Evolutionary conservation across 2,797 vertebrate species (phyloP).

Genomic region (Monodelphis domestica): DNA sequence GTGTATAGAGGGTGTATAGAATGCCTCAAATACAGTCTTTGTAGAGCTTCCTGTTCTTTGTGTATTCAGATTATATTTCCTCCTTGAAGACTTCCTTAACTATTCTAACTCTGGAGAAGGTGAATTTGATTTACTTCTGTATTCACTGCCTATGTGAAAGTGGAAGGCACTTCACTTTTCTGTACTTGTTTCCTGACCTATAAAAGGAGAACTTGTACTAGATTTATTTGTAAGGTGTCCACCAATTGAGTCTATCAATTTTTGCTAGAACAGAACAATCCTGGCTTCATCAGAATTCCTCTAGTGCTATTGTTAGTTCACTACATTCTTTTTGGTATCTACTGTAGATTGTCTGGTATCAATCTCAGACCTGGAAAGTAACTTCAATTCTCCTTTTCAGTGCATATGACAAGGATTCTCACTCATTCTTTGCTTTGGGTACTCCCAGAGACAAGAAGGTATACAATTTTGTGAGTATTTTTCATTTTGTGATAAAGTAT

Average conservation of each 20-base stretch:
- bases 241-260: not conserved
- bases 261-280: no score
- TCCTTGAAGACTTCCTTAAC: not conserved
- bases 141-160: not conserved
- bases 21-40: not conserved
- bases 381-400: not conserved
- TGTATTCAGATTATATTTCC: not conserved
- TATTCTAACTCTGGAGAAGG: not conserved
- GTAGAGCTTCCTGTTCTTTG: not conserved
- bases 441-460: not conserved
- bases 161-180: not conserved
- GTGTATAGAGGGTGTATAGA: not conserved
- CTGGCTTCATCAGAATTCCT: not conserved
- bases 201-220: not conserved
- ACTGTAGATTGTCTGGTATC: not conserved
- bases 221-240: not conserved
- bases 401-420: not conserved
- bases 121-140: not conserved
- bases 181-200: not conserved
- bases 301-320: not conserved
- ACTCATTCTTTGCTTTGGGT: not conserved
- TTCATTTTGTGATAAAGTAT: not conserved
- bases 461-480: not conserved
- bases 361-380: not conserved
- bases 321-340: not conserved